Percentiles rank a stretch among this genome's conserved stretches.
Conservation (phyloP, 2,888 invertebrate species). For the Smittia sp. region DNA sequence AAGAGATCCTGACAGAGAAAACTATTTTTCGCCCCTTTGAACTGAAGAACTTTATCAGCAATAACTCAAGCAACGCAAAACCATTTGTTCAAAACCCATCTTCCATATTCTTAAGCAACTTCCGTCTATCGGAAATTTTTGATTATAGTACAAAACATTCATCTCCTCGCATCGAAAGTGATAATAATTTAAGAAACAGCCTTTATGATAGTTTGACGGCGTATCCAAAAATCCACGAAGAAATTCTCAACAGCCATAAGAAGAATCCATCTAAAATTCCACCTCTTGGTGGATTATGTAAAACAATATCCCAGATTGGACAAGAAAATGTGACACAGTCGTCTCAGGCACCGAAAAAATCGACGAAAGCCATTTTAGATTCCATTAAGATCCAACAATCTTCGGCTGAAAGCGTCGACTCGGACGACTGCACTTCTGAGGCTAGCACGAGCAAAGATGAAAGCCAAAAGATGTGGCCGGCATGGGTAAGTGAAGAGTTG, state of each 20-base stretch:
- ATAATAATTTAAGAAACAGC: slow-evolving; percentile 49
- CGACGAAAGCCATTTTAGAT: slow-evolving; percentile 44
- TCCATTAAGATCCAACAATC: slow-evolving; percentile 24
- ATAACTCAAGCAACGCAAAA: slow-evolving; percentile 38
- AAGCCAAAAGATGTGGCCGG: slow-evolving; percentile 73
- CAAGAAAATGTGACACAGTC: slow-evolving; percentile 46
- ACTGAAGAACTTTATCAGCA: slow-evolving; percentile 22
- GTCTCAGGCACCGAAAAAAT: slow-evolving; percentile 47
- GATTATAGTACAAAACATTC: slow-evolving; percentile 33
- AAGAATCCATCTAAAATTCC: slow-evolving; percentile 51
- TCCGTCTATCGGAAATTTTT: slow-evolving; percentile 50
- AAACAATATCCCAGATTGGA: slow-evolving; percentile 68
- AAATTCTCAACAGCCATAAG: slow-evolving; percentile 49
- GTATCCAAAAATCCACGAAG: slow-evolving; percentile 53
- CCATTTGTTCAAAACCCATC: slow-evolving; percentile 31
- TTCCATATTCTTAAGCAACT: slow-evolving; percentile 43
- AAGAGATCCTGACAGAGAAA: neutral
- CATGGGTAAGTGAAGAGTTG: slow-evolving; percentile 61
- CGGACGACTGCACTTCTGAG: slow-evolving; percentile 53
- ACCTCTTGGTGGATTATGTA: slow-evolving; percentile 66
- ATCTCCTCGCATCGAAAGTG: slow-evolving; percentile 44
- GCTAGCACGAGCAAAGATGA: slow-evolving; percentile 51
- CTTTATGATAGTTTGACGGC: slow-evolving; percentile 50
- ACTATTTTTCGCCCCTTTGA: slow-evolving; percentile 18
- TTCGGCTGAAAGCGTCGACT: slow-evolving; percentile 42